Base-by-base conservation (phyloP, 2,113 vertebrate species). In the Tetrao urogallus region DNA sequence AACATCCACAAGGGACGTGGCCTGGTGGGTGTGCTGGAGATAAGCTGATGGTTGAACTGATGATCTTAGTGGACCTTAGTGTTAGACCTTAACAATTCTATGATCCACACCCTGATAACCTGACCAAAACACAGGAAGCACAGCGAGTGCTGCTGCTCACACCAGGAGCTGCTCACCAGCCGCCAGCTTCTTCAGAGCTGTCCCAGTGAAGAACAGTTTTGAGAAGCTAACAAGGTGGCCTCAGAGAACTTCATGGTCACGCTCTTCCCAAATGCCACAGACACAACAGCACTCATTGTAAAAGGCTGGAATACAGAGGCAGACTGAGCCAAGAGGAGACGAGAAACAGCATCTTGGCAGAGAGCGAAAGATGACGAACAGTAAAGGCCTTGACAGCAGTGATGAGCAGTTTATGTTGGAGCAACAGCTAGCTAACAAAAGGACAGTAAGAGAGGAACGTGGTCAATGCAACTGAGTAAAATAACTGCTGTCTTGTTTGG, bases 301-400 rank as follows among this genome's bases (percentile, higher is more conserved):
- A 90, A 47, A 54, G 21, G 36, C 57, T 20, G 69, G 88, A 74
- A 88, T 64, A 90, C 50, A 86, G 74, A 79, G 50, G 72, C 71
- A 65, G 36, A 38, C 64, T 67, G 82, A 95, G 87, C 91, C 94
- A 96, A 93, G 89, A 74, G 76, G 56, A 91, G 89, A 89, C 78
- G 79, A 96, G 94, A 91, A 95, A 64, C 60, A 85, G 65, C 72
- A 69, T 92, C 94, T 94, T 96, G 93, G 94, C 95, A 96, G 67
- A 87, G 65, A 64, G 82, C 0, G 34, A 91, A 84, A 72, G 79
- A 78, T 86, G 95, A 94, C 9, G 0, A 93, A 94, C 93, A 93
- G 72, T 60, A 36, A 90, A 64, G 47, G 95, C 92, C 94, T 92
- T 95, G 93, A 96, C 65, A 89, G 91, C 69, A 60, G 91, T 90